A percentile compares a stretch with the other conserved stretches of the same genome.
These are phyloP conservation scores for Oophaga sylvatica DNA, from an alignment of 2,797 vertebrate species.

Conservation along the genomic window DNA sequence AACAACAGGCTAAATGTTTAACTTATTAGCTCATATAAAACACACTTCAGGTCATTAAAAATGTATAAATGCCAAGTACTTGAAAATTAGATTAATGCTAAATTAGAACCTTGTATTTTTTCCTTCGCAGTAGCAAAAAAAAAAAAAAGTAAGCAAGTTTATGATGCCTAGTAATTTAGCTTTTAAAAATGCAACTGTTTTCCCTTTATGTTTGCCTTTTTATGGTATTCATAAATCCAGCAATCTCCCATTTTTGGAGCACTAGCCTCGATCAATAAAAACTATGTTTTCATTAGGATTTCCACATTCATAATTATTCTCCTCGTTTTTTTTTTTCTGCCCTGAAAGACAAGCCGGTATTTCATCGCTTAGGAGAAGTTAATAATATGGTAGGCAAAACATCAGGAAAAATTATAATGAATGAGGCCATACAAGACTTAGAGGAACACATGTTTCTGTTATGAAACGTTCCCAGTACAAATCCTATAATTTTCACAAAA, in stretches of 20 bases:
- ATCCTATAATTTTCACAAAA: slow-evolving; percentile 76
- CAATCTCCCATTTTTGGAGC: slow-evolving; percentile 73
- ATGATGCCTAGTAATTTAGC: slow-evolving; percentile 67
- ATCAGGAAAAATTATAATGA: slow-evolving; percentile 84
- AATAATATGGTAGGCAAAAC: slow-evolving; percentile 84
- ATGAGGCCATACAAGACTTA: slow-evolving; percentile 80
- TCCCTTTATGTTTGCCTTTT: slow-evolving; percentile 65
- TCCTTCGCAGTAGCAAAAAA: slow-evolving; percentile 67
- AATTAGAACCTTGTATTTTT: slow-evolving; percentile 70
- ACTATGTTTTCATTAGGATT: slow-evolving; percentile 81
- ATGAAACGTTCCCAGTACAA: slow-evolving; percentile 80
- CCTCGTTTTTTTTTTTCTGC: slow-evolving; percentile 77
- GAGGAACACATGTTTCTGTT: slow-evolving; percentile 77
- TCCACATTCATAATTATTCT: slow-evolving; percentile 82
- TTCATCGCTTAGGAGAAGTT: slow-evolving; percentile 81
- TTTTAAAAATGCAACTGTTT: slow-evolving; percentile 75
- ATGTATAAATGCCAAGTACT: slow-evolving; percentile 66
- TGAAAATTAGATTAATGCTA: slow-evolving; percentile 70
- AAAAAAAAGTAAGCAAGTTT: slow-evolving; percentile 68
- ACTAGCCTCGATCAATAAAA: slow-evolving; percentile 76
- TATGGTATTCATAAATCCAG: slow-evolving; percentile 76
- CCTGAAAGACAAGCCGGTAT: slow-evolving; percentile 78
- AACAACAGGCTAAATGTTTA: slow-evolving; percentile 69
- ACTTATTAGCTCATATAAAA: slow-evolving; percentile 71
- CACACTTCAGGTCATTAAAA: slow-evolving; percentile 73